Conservation (phyloP, 2,797 vertebrate genomes). For the Natrix natrix region DNA sequence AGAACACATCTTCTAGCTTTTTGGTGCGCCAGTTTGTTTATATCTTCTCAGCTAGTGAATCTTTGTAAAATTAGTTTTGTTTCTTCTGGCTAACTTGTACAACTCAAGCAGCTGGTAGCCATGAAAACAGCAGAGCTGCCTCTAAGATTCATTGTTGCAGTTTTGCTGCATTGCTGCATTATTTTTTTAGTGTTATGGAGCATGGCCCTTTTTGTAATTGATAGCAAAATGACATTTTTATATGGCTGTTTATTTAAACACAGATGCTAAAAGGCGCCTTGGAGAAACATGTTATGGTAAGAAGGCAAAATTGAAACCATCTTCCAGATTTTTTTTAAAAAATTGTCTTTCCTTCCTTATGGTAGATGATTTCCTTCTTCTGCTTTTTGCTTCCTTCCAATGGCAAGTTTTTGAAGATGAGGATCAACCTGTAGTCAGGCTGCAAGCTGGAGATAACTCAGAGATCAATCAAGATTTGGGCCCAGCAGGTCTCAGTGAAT, state of each 20-base stretch:
- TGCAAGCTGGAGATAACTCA: conserved; percentile 72
- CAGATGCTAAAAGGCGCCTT: neutral
- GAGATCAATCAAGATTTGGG: conserved; percentile 76
- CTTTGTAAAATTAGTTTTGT: neutral
- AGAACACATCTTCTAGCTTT: neutral
- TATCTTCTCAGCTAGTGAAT: neutral
- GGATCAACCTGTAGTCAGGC: conserved; percentile 68
- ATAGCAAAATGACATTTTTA: neutral
- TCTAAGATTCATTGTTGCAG: neutral
- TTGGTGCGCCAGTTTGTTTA: too few species aligned
- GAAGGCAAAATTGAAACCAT: neutral
- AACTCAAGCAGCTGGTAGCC: neutral
- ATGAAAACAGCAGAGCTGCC: neutral
- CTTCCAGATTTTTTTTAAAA: neutral
- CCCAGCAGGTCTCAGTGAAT: conserved; percentile 68
- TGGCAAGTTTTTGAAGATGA: conserved; percentile 79
- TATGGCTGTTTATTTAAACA: neutral
- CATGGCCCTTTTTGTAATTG: neutral
- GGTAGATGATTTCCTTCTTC: conserved; percentile 76
- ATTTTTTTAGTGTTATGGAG: neutral
- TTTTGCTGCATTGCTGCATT: neutral
- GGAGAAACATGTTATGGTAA: neutral
- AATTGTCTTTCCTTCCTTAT: neutral
- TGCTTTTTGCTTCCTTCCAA: conserved; percentile 79
- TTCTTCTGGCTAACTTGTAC: neutral